Evolutionary conservation across 2,888 invertebrate genomes (phyloP), one percentile per base, ranked within the genome.

Genomic region (Autographa gamma): DNA sequence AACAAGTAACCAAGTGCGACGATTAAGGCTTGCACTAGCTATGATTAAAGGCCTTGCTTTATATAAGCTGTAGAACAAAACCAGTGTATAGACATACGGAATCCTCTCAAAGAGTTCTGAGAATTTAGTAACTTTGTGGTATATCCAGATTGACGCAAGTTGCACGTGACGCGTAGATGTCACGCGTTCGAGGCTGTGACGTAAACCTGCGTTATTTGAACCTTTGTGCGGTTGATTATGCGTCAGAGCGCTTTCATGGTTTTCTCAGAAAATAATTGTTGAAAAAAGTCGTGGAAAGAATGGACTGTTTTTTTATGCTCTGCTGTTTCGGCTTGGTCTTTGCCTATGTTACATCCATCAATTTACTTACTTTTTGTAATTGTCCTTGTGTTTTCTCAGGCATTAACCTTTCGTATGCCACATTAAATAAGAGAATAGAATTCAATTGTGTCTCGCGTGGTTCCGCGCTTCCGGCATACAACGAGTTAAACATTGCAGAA

Each of bases 131-230:
- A 67, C 63, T 77, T 67, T 63, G 18, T 14, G 54, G 62, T 62
- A 56, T 41, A 52, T 69, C 66, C 59, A 73, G 78, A 73, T 77
- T 70, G 77, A 74, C 77, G 63, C 48, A 59, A 8, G 60, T 19
- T 19, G 70, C 63, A 74, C 78, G 77, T 77, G 74, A 48, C 54
- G 18, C 25, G 56, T 63, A 58, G 18, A 43, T 32, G 19, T 48
- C 65, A 77, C 70, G 62, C 31, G 63, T 11, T 25, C 7, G 16
- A 9, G 4, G 25, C 60, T 67, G 77, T 77, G 73, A 63, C 34
- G 38, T 11, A 8, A 63, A 67, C 31, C 67, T 65, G 54, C 69
- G 69, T 77, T 52, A 74, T 56, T 69, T 66, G 14, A 18, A 38
- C 19, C 34, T 18, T 66, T 14, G 11, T 18, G 19, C 19, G 25